Conservation (phyloP, 2,113 vertebrate species). For the Silurus meridionalis region DNA sequence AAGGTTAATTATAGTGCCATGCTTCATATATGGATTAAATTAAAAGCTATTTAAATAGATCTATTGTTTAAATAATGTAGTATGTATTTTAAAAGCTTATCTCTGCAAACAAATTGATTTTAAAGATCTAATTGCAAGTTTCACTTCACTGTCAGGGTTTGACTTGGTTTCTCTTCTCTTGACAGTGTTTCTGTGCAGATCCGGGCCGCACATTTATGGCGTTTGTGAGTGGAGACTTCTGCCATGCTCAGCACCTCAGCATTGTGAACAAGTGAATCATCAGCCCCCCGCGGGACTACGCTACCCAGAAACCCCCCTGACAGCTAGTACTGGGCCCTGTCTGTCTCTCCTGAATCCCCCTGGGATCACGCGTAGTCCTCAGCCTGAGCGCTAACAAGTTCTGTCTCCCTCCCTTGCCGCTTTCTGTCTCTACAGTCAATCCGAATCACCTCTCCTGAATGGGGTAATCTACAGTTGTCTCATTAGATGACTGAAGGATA, state of each 20-base stretch:
- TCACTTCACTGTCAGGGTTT: background rate
- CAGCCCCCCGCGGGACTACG: conserved; percentile 74
- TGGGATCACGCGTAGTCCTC: conserved; percentile 75
- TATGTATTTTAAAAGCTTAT: background rate
- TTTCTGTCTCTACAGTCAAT: conserved; percentile 75
- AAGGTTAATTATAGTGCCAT: background rate
- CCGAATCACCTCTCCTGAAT: conserved; percentile 81
- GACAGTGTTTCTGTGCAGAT: conserved; percentile 89
- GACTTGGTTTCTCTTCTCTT: conserved; percentile 48
- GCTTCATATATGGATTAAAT: background rate
- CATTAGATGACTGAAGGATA: conserved; percentile 80
- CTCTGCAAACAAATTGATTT: background rate
- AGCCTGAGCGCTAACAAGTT: conserved; percentile 67
- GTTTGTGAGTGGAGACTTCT: conserved; percentile 97
- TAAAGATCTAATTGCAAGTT: background rate
- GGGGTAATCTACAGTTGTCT: conserved; percentile 72
- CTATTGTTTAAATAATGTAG: background rate
- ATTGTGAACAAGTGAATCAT: conserved; percentile 93
- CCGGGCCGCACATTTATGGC: conserved; percentile 97
- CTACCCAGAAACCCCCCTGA: conserved; percentile 78
- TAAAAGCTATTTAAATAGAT: background rate
- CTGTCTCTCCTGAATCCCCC: conserved; percentile 57
- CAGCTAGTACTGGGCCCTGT: conserved; percentile 64
- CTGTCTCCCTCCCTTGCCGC: conserved; percentile 56
- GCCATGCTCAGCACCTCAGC: conserved; percentile 99